Conservation (phyloP, 2,113 vertebrate genomes). For the Sialia sialis region DNA sequence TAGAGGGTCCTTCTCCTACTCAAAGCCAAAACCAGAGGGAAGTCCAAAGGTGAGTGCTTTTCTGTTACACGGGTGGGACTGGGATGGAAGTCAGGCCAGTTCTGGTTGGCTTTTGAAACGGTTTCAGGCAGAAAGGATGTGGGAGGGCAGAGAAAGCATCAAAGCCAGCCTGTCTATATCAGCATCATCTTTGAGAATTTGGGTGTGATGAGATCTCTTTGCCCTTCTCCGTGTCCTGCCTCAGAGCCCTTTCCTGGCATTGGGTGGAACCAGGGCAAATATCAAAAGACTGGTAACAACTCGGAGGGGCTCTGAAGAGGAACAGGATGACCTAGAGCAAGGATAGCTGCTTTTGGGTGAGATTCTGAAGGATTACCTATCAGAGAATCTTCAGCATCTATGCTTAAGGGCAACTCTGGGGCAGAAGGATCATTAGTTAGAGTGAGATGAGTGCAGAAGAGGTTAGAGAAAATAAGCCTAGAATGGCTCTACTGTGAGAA, state of each 20-base stretch:
- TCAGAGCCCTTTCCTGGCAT: neutral
- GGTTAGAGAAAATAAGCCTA: neutral
- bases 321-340: neutral
- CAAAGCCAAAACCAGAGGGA: constrained; percentile 90
- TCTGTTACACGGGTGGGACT: neutral
- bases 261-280: neutral
- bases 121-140: neutral
- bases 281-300: neutral
- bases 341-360: neutral
- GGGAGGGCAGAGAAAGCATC: neutral
- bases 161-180: neutral
- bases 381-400: neutral
- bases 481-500: neutral
- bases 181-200: neutral
- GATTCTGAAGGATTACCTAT: neutral
- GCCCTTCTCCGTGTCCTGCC: neutral
- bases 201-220: neutral
- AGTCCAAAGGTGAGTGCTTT: constrained; percentile 87
- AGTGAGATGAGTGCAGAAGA: neutral
- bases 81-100: neutral
- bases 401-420: neutral
- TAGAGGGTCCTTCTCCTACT: constrained; percentile 89
- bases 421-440: neutral
- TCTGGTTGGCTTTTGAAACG: neutral
- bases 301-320: neutral